A percentile compares a stretch with the other conserved stretches of the same genome.
phyloP scores from a whole-genome alignment of 1,140 invertebrate species.

The Eurosta solidaginis region DNA sequence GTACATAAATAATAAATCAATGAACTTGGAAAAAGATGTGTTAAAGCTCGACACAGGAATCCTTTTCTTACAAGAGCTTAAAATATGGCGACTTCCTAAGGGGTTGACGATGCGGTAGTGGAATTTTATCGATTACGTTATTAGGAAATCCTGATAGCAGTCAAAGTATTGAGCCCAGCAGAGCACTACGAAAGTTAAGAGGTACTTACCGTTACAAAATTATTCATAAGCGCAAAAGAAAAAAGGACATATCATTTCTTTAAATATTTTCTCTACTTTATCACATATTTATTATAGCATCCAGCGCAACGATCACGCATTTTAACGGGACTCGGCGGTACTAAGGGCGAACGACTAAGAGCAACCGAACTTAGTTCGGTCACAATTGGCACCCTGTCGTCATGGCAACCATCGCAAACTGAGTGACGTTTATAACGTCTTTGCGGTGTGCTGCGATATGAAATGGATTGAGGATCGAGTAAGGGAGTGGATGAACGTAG shows the following conservation, averaged over 20 bases:
- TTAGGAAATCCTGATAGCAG: no score
- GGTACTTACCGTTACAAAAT: no score
- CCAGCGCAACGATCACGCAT: constrained; percentile 31
- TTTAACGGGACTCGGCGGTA: constrained; percentile 28
- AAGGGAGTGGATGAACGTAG: constrained; percentile 38
- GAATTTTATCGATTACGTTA: no score
- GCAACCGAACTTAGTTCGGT: constrained; percentile 14
- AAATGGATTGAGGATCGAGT: neutral
- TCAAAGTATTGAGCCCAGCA: no score
- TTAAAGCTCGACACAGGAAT: no score
- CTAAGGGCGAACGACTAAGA: neutral
- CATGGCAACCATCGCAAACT: constrained; percentile 24
- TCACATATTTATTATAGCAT: constrained; percentile 33
- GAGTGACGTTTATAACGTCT: neutral
- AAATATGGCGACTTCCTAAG: no score
- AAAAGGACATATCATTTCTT: neutral
- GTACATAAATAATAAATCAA: no score
- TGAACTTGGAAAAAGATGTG: no score
- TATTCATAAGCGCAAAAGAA: no score
- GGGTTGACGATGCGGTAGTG: no score
- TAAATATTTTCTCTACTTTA: constrained; percentile 13
- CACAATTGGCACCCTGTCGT: neutral
- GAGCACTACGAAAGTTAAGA: no score
- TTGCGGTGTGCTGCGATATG: constrained; percentile 31
- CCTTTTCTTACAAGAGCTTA: no score